phyloP scores from a whole-genome alignment of 2,888 invertebrate genomes.

The Serrognathus titanus region DNA sequence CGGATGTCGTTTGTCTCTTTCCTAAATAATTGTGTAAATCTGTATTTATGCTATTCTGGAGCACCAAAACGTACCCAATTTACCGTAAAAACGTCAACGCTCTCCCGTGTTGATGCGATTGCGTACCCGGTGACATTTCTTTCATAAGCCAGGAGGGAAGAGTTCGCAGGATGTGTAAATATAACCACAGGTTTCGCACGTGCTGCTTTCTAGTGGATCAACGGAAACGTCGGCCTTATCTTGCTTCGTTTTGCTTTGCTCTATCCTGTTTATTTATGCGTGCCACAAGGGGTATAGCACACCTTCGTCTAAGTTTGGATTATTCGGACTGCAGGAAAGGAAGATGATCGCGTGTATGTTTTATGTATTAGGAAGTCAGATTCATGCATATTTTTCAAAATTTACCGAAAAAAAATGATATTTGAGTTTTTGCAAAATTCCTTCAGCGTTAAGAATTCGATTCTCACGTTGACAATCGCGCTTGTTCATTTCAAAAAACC shows the following conservation, averaged over 20 bases:
- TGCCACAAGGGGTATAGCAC: not conserved
- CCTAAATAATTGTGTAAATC: no score
- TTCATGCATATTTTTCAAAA: no score
- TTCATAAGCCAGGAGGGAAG: not conserved
- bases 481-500: no score
- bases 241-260: not conserved
- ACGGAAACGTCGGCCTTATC: not conserved
- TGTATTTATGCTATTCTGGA: not conserved
- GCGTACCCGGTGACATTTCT: no score
- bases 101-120: not conserved
- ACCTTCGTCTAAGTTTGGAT: not conserved
- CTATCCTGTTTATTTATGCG: not conserved
- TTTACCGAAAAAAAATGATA: no score
- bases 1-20: no score
- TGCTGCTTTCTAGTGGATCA: not conserved
- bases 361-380: no score
- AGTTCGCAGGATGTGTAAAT: slow-evolving; percentile 5
- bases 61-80: not conserved
- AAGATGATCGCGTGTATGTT: no score
- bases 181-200: slow-evolving; percentile 9
- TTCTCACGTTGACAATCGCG: no score
- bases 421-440: no score
- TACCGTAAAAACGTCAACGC: not conserved
- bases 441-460: no score
- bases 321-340: no score